These are phyloP conservation scores for Megamerina dolium DNA, from an alignment of 2,888 invertebrate species.

Conservation along the genomic window DNA sequence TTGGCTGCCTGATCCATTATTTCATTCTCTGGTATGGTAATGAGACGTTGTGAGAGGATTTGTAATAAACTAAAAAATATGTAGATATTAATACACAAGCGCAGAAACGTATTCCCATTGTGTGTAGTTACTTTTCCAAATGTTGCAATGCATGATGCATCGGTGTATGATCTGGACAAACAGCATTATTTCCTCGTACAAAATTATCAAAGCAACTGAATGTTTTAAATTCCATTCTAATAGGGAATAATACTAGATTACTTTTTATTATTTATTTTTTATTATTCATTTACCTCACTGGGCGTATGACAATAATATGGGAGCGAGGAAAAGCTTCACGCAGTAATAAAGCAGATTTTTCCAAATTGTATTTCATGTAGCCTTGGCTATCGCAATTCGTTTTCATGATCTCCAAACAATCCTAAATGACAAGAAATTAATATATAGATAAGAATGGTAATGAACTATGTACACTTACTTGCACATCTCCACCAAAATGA, in stretches of 20 bases:
- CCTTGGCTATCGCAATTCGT: conserved; percentile 67
- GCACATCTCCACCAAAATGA: conserved; percentile 81
- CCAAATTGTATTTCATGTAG: conserved; percentile 75
- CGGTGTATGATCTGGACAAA: conserved; percentile 74
- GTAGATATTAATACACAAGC: neutral
- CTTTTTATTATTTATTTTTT: conserved; percentile 1
- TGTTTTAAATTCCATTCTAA: conserved; percentile 73
- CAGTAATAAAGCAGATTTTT: conserved; percentile 66
- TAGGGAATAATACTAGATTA: conserved; percentile 1
- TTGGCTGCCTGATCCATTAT: conserved; percentile 50
- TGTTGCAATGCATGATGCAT: conserved; percentile 68
- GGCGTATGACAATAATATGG: conserved; percentile 67
- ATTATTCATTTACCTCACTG: conserved; percentile 58
- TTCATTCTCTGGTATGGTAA: conserved; percentile 55
- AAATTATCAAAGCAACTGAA: conserved; percentile 88
- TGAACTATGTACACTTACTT: conserved; percentile 52
- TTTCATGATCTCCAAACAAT: conserved; percentile 79
- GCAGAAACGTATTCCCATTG: neutral
- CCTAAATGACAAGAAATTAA: conserved; percentile 52
- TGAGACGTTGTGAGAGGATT: conserved; percentile 54
- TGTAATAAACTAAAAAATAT: conserved; percentile 53
- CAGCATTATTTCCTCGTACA: conserved; percentile 71
- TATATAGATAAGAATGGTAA: neutral
- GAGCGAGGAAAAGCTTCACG: conserved; percentile 64
- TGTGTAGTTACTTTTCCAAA: conserved; percentile 55